Evolutionary conservation across 1,140 invertebrate genomes (phyloP).

Genomic region (Drosophila athabasca): DNA sequence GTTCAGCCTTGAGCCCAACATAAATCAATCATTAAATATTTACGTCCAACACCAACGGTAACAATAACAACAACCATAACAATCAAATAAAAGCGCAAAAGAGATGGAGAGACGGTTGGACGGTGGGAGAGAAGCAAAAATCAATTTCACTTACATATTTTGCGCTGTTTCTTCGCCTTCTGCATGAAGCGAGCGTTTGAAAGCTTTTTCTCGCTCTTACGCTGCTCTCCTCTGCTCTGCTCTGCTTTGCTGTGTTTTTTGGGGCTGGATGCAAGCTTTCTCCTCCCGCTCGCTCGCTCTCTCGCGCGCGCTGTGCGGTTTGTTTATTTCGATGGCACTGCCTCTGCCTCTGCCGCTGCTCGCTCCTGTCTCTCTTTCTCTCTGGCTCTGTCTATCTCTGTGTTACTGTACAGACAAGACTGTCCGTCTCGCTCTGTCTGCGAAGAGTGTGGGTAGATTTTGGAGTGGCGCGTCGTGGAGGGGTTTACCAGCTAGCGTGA

Average conservation of each 20-base stretch:
- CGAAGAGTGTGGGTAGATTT: background rate
- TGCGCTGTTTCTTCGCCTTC: constrained; percentile 68
- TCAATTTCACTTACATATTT: constrained; percentile 79
- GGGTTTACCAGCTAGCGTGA: no score
- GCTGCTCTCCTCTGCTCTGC: constrained; percentile 11
- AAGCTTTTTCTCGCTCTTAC: constrained; percentile 8
- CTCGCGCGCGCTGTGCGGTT: constrained; percentile 8
- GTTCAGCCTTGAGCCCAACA: constrained; percentile 19
- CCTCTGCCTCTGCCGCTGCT: background rate
- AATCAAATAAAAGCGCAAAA: constrained; percentile 17
- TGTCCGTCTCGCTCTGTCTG: constrained; percentile 18
- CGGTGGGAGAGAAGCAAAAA: constrained; percentile 38
- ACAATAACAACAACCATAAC: constrained; percentile 47
- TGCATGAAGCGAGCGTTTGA: constrained; percentile 61
- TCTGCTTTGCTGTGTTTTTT: constrained; percentile 10
- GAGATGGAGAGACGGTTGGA: background rate
- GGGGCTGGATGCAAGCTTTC: constrained; percentile 2
- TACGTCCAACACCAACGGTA: constrained; percentile 28
- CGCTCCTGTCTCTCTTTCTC: constrained; percentile 1
- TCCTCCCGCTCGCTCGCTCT: constrained; percentile 9
- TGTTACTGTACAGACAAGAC: no score
- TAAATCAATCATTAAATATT: constrained; percentile 54
- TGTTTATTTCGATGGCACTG: constrained; percentile 27
- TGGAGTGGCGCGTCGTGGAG: no score
- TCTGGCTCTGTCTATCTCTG: background rate